Conservation (phyloP, 2,113 vertebrate species). For the Zosterops borbonicus region DNA sequence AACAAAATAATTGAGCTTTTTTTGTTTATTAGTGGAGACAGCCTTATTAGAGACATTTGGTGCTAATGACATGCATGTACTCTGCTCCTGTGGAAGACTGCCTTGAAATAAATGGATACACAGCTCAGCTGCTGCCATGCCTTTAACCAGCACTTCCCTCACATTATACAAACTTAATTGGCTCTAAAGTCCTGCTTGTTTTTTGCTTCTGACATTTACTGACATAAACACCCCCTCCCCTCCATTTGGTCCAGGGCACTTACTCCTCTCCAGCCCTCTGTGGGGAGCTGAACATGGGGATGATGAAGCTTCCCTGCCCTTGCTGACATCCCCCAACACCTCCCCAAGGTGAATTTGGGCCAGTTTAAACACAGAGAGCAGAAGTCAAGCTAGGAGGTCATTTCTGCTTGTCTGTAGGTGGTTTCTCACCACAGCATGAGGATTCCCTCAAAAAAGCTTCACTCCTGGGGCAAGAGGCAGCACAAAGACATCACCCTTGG, state of each 20-base stretch:
- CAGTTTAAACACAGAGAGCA: neutral
- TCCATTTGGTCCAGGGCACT: neutral
- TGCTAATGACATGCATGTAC: conserved; percentile 41
- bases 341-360: neutral
- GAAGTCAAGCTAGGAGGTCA: accelerated
- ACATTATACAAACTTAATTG: neutral
- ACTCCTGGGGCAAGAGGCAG: neutral
- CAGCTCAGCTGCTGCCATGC: conserved; percentile 42
- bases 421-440: neutral
- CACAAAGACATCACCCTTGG: neutral
- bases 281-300: too few relatives aligned
- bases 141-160: conserved; percentile 24
- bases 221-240: neutral
- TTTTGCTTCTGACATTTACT: neutral
- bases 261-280: neutral
- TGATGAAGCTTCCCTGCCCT: neutral
- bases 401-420: neutral
- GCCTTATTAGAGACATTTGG: conserved; percentile 60
- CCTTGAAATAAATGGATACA: conserved; percentile 51
- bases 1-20: conserved; percentile 67
- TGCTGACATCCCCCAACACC: too few relatives aligned
- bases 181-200: neutral
- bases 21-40: conserved; percentile 52
- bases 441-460: neutral
- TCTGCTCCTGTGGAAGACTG: conserved; percentile 40